Conservation (phyloP, 2,113 vertebrate genomes). For the Suncus etruscus region DNA sequence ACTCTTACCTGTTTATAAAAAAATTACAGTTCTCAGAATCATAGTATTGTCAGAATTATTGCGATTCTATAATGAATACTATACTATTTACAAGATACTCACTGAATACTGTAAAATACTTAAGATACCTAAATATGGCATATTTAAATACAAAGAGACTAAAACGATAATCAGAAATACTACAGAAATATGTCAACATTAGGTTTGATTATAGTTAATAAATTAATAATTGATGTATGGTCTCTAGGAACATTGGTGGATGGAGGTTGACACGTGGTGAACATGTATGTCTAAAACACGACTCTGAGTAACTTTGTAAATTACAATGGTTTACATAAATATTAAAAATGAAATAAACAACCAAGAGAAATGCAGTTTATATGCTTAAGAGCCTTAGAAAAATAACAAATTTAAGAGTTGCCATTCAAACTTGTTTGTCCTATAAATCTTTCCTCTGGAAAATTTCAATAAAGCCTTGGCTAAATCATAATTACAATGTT, state of each 20-base stretch:
- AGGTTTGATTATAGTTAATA: not conserved
- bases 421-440: not conserved
- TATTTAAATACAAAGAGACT: not conserved
- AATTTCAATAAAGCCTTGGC: not conserved
- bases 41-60: not conserved
- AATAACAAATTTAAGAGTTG: not conserved
- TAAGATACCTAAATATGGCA: not conserved
- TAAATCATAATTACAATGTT: conserved; percentile 8
- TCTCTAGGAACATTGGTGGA: no score
- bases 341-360: not conserved
- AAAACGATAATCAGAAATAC: conserved; percentile 3
- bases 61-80: not conserved
- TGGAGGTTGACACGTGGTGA: no score
- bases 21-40: not conserved
- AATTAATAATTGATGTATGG: no score
- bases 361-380: not conserved
- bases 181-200: not conserved
- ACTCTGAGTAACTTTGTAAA: no score
- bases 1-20: not conserved
- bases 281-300: no score
- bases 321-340: no score
- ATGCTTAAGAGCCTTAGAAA: not conserved
- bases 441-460: not conserved
- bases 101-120: not conserved
- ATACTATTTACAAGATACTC: not conserved